phyloP scores from a whole-genome alignment of 2,113 vertebrate genomes.

The Rynchops niger region DNA sequence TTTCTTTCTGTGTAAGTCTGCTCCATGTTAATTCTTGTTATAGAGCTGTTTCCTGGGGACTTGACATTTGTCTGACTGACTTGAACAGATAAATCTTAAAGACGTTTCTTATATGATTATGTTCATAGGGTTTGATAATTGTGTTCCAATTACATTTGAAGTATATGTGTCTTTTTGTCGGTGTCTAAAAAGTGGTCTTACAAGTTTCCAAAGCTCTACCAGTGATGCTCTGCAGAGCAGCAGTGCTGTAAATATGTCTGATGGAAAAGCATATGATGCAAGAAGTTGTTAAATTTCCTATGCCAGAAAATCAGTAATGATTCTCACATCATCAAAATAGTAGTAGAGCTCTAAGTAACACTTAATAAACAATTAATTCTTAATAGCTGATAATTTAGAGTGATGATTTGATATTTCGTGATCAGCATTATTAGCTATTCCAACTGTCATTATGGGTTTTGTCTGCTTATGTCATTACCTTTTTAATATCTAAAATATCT shows the following conservation, averaged over 20 bases:
- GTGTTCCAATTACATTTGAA: neutral
- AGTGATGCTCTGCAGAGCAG: neutral
- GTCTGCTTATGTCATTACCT: neutral
- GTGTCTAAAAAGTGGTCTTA: neutral
- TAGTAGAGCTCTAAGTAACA: neutral
- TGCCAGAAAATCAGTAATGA: neutral
- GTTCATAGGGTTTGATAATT: neutral
- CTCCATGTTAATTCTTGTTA: neutral
- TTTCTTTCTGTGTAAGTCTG: neutral
- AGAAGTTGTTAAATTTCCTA: neutral
- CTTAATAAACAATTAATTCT: neutral
- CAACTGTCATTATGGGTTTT: neutral
- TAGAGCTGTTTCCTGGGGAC: neutral
- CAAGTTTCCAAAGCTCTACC: neutral
- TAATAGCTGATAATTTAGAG: neutral
- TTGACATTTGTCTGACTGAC: neutral
- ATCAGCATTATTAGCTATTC: neutral
- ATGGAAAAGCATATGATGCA: neutral
- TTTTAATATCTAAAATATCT: neutral
- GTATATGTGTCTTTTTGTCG: neutral
- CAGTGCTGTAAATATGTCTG: neutral
- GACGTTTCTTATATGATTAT: neutral
- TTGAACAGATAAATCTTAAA: neutral
- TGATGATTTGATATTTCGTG: neutral
- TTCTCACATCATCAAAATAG: neutral